These are phyloP conservation scores for Pteronura brasiliensis DNA, from an alignment of 2,113 vertebrate genomes.

Conservation along the genomic window DNA sequence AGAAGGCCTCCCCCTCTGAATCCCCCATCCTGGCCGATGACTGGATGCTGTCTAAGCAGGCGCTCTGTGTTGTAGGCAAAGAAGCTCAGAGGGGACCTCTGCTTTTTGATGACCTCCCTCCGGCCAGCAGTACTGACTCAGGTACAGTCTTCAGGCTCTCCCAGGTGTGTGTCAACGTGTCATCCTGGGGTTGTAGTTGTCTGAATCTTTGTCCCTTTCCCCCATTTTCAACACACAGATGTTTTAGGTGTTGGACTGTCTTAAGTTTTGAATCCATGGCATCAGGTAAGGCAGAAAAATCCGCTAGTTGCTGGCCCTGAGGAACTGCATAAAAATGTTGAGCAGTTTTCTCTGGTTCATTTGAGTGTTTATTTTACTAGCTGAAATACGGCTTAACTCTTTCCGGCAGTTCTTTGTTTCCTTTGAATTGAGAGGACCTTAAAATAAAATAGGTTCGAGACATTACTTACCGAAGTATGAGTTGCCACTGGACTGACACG, in stretches of 20 bases:
- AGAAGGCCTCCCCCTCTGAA: neutral
- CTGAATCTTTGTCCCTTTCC: constrained; percentile 70
- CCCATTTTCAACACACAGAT: constrained; percentile 72
- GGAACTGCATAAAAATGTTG: neutral
- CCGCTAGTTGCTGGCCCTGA: constrained; percentile 35
- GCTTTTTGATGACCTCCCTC: constrained; percentile 82
- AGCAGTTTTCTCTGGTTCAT: constrained; percentile 49
- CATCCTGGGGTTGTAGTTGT: constrained; percentile 52
- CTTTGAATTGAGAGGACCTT: constrained; percentile 21
- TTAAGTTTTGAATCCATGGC: constrained; percentile 72
- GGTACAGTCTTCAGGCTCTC: constrained; percentile 78
- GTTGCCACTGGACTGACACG: constrained; percentile 37
- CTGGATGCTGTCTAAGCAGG: neutral
- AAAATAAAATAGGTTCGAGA: neutral
- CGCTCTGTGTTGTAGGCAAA: constrained; percentile 78
- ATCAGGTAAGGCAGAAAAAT: constrained; percentile 73
- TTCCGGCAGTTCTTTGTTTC: constrained; percentile 12
- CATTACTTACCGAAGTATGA: neutral
- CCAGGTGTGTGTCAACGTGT: constrained; percentile 66
- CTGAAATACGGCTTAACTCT: neutral
- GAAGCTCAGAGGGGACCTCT: constrained; percentile 71
- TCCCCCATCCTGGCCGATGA: rapidly evolving
- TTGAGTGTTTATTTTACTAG: neutral
- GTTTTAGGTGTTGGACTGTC: constrained; percentile 74
- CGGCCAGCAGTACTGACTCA: constrained; percentile 79